Evolutionary conservation across 2,888 invertebrate species (phyloP), one percentile per base, ranked within the genome.

Genomic region (Anagyrus pseudococci): DNA sequence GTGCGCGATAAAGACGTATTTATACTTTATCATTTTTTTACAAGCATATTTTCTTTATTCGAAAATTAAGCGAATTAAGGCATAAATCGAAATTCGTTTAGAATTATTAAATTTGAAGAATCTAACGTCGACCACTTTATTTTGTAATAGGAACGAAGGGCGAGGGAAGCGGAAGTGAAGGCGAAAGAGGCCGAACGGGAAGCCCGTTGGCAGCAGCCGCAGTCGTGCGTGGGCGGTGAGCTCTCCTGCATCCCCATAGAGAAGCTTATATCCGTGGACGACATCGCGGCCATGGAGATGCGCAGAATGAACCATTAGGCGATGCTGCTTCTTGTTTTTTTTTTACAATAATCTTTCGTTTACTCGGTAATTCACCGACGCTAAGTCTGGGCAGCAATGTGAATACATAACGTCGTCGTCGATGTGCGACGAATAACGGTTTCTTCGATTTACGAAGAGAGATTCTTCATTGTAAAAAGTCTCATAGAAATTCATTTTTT

Each of bases 171-270:
- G 4, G 46, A 88, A 66, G 82, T 84, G 57, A 89, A 88, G 62
- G 88, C 88, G 26, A 86, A 86, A 63, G 87, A 86, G 64, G 85
- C 84, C 23, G 84, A 85, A 68, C 84, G 85, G 73, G 83, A 84
- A 72, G 84, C 84, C 20, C 88, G 88, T 80, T 81, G 73, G 76
- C 79, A 72, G 29, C 83, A 70, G 75, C 84, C 89, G 4, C 87
- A 89, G 0, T 87, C 88, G 8, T 87, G 88, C 79, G 83, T 88
- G n/a, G 92, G 93, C 7, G 93, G 93, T 8, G 93, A 93, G 78
- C 82, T 94, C 44, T 91, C 92, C 1, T 87, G 92, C 58, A 92
- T 94, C 74, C 93, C 93, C 33, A 92, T 94, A 73, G 94, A 93
- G 77, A 92, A 86, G 81, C 84, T 87, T 74, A 83, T 84, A 73